phyloP scores from a whole-genome alignment of 2,797 vertebrate species.

The Chromis chromis region DNA sequence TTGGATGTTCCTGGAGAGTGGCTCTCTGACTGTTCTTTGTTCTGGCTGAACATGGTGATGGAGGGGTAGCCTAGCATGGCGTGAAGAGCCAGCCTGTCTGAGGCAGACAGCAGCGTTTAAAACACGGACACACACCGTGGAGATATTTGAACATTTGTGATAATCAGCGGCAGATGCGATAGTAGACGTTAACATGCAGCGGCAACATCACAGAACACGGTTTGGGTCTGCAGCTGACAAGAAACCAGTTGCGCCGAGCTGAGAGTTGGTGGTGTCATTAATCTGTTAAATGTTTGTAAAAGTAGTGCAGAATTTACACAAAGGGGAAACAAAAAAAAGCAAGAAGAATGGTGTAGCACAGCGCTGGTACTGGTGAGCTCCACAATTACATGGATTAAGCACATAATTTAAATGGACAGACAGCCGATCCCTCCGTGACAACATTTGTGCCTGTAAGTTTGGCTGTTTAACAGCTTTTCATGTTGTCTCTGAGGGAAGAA shows the following conservation, averaged over 20 bases:
- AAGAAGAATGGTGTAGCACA: background rate
- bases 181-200: constrained; percentile 17
- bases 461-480: background rate
- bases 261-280: constrained; percentile 5
- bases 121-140: constrained; percentile 8
- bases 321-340: background rate
- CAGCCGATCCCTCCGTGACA: constrained; percentile 8
- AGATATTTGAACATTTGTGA: constrained; percentile 25
- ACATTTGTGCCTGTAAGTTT: background rate
- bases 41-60: constrained; percentile 74
- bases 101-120: constrained; percentile 40
- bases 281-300: background rate
- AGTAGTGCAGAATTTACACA: constrained; percentile 20
- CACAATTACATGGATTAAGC: constrained; percentile 32
- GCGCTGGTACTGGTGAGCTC: constrained; percentile 16
- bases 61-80: constrained; percentile 72
- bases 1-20: constrained; percentile 77
- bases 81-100: constrained; percentile 41
- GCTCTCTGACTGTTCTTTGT: constrained; percentile 81
- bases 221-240: background rate
- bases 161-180: constrained; percentile 14
- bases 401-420: constrained; percentile 15
- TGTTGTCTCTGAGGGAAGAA: background rate
- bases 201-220: background rate
- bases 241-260: constrained; percentile 51